Percentiles rank a stretch among this genome's conserved stretches.
Conservation (phyloP, 2,113 vertebrate species). For the Pterocles orientalis region DNA sequence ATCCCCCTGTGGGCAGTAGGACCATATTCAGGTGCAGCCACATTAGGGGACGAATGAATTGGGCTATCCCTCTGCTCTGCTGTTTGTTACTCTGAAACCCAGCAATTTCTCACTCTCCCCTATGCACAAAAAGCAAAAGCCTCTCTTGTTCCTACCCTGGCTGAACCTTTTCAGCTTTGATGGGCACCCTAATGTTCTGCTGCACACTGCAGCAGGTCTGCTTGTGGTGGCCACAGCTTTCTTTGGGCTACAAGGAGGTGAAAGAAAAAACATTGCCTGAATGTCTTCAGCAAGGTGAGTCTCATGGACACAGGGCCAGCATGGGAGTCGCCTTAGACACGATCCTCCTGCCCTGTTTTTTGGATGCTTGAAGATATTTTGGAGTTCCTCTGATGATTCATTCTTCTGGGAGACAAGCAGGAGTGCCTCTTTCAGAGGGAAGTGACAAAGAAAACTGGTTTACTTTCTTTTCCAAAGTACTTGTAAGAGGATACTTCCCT, state of each 20-base stretch:
- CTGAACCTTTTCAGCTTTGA: not conserved
- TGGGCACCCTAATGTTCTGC: not conserved
- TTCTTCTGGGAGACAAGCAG: not conserved
- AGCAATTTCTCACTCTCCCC: not conserved
- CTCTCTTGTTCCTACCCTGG: not conserved
- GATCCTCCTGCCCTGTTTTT: not conserved
- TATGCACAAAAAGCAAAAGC: not conserved
- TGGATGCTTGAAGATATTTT: not conserved
- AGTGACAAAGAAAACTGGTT: not conserved
- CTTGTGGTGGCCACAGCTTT: rapidly evolving
- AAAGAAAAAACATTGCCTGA: not conserved
- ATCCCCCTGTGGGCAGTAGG: not conserved
- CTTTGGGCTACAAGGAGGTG: not conserved
- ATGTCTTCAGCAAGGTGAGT: not conserved
- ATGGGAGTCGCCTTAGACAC: not conserved
- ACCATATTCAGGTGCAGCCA: not conserved
- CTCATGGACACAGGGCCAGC: not conserved
- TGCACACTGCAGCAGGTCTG: not conserved
- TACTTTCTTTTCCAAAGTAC: not conserved
- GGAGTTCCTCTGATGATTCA: not conserved
- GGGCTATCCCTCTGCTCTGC: not conserved
- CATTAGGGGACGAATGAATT: not conserved
- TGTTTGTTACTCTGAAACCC: not conserved
- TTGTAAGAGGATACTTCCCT: not conserved
- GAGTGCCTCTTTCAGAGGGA: not conserved